Percentiles rank a stretch among this genome's conserved stretches.
These are phyloP conservation scores for Scyliorhinus canicula DNA, from an alignment of 2,797 vertebrate genomes.

Conservation along the genomic window DNA sequence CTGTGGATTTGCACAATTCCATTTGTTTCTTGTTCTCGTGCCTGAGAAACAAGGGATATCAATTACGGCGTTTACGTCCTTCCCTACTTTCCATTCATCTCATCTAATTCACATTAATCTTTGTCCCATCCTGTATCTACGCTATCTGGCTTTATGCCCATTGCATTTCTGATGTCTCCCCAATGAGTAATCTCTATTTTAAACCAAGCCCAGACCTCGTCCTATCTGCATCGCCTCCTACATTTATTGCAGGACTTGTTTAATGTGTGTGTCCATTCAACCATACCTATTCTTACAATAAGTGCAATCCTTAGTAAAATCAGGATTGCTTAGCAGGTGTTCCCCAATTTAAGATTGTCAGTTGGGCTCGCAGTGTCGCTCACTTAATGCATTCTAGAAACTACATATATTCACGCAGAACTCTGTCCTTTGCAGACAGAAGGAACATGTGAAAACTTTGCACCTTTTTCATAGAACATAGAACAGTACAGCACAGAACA, in stretches of 20 bases:
- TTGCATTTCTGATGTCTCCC: neutral
- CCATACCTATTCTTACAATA: neutral
- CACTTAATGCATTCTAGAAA: neutral
- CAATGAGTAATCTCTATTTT: neutral
- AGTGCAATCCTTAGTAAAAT: neutral
- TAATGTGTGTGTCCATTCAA: neutral
- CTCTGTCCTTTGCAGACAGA: no score
- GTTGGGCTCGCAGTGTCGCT: no score
- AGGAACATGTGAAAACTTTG: no score
- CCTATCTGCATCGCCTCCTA: no score
- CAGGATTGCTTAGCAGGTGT: no score
- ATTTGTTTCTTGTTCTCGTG: neutral
- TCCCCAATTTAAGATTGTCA: no score
- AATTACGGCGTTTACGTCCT: neutral
- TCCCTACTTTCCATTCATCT: neutral
- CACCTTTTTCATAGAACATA: no score
- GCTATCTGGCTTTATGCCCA: neutral
- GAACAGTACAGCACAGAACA: no score
- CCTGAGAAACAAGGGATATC: neutral
- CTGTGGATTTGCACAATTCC: neutral
- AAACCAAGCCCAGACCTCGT: neutral
- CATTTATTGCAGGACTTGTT: neutral
- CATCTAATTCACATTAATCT: neutral
- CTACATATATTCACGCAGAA: no score
- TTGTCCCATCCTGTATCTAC: neutral